Conservation (phyloP, 2,797 vertebrate species). For the Pseudochaenichthys georgianus region DNA sequence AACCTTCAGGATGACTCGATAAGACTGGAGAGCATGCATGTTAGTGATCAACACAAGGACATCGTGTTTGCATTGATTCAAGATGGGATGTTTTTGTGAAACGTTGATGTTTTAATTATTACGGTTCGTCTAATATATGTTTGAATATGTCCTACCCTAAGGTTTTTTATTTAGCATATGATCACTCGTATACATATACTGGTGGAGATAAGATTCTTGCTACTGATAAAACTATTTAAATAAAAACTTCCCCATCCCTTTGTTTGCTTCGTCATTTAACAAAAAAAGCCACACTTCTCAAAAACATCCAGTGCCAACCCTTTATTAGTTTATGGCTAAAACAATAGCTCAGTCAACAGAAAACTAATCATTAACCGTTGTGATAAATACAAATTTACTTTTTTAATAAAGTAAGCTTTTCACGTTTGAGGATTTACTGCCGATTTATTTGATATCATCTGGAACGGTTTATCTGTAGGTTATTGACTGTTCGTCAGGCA, state of each 20-base stretch:
- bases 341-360: not conserved
- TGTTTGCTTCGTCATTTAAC: too few relatives aligned
- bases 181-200: not conserved
- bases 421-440: not conserved
- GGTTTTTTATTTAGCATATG: not conserved
- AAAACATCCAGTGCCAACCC: not conserved
- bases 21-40: not conserved
- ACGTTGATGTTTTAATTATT: not conserved
- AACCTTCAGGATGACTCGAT: not conserved
- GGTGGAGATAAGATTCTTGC: not conserved
- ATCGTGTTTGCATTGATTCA: not conserved
- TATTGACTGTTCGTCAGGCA: not conserved
- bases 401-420: not conserved
- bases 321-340: not conserved
- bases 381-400: not conserved
- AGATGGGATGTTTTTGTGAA: not conserved
- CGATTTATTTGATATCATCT: not conserved
- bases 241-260: too few relatives aligned
- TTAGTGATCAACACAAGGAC: not conserved
- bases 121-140: not conserved
- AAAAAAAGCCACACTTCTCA: too few relatives aligned
- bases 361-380: not conserved
- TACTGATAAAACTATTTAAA: too few relatives aligned
- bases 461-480: not conserved
- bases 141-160: not conserved